Conservation (phyloP, 23 tunicate species). For the Oikopleura dioica region DNA sequence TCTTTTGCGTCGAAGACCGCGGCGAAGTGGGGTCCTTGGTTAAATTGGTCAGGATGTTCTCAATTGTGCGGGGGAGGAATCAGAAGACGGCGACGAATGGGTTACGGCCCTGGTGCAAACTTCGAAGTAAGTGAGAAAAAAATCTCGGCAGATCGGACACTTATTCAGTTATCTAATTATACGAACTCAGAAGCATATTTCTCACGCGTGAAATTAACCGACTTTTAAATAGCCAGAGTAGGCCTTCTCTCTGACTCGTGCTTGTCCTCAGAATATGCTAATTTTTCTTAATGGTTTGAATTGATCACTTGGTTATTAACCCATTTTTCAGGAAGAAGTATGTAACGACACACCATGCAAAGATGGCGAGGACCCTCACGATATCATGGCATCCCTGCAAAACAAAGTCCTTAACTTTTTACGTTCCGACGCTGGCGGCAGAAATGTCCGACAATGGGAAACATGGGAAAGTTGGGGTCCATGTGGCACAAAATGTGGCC, state of each 20-base stretch:
- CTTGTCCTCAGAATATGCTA: too few relatives aligned
- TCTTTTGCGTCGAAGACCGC: background rate
- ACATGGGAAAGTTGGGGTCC: constrained; percentile 10
- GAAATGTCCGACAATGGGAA: background rate
- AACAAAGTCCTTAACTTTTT: background rate
- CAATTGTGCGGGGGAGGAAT: constrained; percentile 1
- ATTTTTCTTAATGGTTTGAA: too few relatives aligned
- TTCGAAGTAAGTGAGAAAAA: background rate
- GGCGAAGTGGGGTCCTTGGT: constrained; percentile 13
- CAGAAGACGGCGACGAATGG: background rate
- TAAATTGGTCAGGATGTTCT: constrained; percentile 5
- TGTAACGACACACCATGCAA: background rate
- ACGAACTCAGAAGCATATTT: too few relatives aligned
- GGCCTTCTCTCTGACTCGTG: too few relatives aligned
- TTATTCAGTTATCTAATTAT: too few relatives aligned
- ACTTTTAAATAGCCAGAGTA: too few relatives aligned
- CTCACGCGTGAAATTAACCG: too few relatives aligned
- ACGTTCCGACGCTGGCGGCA: background rate
- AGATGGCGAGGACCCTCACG: background rate
- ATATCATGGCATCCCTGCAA: background rate
- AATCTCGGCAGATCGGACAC: too few relatives aligned
- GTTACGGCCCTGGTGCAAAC: constrained; percentile 9
- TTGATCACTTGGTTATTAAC: too few relatives aligned
- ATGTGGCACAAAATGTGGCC: constrained; percentile 11
- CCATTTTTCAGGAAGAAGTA: constrained; percentile 5